These are phyloP conservation scores for Chrysodeixis includens DNA, from an alignment of 2,888 invertebrate species.

Conservation along the genomic window DNA sequence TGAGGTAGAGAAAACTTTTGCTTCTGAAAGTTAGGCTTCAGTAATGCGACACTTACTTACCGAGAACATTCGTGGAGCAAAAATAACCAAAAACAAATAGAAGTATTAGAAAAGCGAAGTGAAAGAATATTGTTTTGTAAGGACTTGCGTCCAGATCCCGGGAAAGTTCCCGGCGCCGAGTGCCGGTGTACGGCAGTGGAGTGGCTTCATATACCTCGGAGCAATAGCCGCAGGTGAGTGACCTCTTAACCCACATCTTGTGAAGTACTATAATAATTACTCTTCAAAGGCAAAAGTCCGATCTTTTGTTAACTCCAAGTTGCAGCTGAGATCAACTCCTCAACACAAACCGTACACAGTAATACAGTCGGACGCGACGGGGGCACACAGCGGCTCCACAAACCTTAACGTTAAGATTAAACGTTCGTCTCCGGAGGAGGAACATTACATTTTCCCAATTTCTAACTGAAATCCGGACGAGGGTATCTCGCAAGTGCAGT, in stretches of 20 bases:
- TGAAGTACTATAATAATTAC: background rate
- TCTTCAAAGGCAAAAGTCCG: too few relatives aligned
- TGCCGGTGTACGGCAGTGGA: too few relatives aligned
- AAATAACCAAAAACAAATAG: background rate
- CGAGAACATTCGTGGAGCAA: too few relatives aligned
- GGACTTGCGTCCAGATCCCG: background rate
- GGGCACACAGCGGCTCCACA: background rate
- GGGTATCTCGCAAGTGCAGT: background rate
- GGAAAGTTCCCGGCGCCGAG: background rate
- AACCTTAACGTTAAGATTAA: background rate
- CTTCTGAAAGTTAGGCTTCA: too few relatives aligned
- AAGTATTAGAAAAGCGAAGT: background rate
- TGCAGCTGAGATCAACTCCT: background rate
- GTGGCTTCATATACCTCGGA: background rate
- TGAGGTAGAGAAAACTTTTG: background rate
- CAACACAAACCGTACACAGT: background rate
- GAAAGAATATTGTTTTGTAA: background rate
- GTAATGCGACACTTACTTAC: too few relatives aligned
- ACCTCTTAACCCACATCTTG: background rate
- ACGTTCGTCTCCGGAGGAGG: background rate
- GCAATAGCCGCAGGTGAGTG: background rate
- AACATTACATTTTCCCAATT: conserved; percentile 2
- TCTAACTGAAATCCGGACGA: background rate
- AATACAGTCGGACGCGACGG: background rate
- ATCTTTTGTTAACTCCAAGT: too few relatives aligned